These are phyloP conservation scores for Virgularia gustaviana DNA, from an alignment of 92 coral and sea anemone genomes.

Conservation along the genomic window DNA sequence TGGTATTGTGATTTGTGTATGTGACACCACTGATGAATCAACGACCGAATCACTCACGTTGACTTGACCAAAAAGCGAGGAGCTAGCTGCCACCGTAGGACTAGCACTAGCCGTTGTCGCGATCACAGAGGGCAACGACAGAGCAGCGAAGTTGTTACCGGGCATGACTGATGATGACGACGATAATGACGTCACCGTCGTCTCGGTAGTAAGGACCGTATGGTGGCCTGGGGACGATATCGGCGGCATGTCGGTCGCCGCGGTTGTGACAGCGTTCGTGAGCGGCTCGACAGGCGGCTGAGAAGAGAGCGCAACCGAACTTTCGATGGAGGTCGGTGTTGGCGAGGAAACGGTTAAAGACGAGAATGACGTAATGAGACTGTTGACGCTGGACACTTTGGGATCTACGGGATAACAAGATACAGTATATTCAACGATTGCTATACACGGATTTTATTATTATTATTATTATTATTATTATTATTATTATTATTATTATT, in stretches of 20 bases:
- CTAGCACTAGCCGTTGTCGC: slow-evolving; percentile 50
- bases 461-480: no score
- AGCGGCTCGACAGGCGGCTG: slow-evolving; percentile 15
- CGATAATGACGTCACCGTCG: slow-evolving; percentile 44
- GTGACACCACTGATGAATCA: slow-evolving; percentile 62
- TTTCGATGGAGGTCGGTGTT: slow-evolving; percentile 63
- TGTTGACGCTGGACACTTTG: slow-evolving; percentile 52
- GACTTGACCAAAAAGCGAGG: slow-evolving; percentile 52
- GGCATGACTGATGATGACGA: slow-evolving; percentile 34
- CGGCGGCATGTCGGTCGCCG: slow-evolving; percentile 33
- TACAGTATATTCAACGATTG: background rate
- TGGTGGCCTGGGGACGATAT: slow-evolving; percentile 51
- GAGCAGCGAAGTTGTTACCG: slow-evolving; percentile 45
- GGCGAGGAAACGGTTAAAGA: slow-evolving; percentile 74
- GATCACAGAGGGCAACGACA: no score
- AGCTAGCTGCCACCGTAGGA: slow-evolving; percentile 49
- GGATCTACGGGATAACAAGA: slow-evolving; percentile 24
- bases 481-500: no score
- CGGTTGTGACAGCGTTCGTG: slow-evolving; percentile 30
- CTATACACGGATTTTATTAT: background rate
- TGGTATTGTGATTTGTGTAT: slow-evolving; percentile 68
- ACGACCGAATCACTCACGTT: slow-evolving; percentile 61
- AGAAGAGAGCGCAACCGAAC: slow-evolving; percentile 53
- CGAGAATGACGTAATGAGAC: slow-evolving; percentile 78
- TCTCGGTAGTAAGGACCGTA: slow-evolving; percentile 22